Evolutionary conservation across 2,113 vertebrate genomes (phyloP).

Genomic region (Daboia siamensis): DNA sequence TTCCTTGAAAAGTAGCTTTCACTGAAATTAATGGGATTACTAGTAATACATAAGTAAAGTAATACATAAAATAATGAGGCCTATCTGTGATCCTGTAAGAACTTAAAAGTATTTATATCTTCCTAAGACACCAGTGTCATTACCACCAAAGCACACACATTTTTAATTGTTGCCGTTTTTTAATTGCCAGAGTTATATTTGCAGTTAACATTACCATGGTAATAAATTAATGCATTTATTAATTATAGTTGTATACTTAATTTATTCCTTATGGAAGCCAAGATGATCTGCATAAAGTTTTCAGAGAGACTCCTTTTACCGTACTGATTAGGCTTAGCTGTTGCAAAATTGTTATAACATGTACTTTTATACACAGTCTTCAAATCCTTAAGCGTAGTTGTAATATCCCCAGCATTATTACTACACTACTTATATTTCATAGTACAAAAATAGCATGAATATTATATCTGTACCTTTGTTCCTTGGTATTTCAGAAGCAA

Average conservation of each 20-base stretch:
- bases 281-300: not conserved
- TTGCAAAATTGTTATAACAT: not conserved
- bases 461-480: constrained; percentile 3
- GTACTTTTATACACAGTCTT: not conserved
- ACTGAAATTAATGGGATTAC: not conserved
- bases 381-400: not conserved
- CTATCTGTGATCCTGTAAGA: not conserved
- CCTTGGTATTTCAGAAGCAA: constrained; percentile 11
- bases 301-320: not conserved
- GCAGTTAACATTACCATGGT: not conserved
- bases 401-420: not conserved
- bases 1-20: not conserved
- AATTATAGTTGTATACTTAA: not conserved
- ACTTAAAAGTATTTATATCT: not conserved
- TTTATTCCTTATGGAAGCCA: not conserved
- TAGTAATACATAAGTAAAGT: not conserved
- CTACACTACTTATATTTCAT: not conserved
- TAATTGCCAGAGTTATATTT: not conserved
- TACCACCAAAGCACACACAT: not conserved
- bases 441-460: not conserved
- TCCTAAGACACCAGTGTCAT: not conserved
- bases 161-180: not conserved
- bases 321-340: not conserved
- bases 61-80: not conserved
- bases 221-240: not conserved